Base-by-base conservation (phyloP, 2,113 vertebrate genomes). In the Lepisosteus oculatus region DNA sequence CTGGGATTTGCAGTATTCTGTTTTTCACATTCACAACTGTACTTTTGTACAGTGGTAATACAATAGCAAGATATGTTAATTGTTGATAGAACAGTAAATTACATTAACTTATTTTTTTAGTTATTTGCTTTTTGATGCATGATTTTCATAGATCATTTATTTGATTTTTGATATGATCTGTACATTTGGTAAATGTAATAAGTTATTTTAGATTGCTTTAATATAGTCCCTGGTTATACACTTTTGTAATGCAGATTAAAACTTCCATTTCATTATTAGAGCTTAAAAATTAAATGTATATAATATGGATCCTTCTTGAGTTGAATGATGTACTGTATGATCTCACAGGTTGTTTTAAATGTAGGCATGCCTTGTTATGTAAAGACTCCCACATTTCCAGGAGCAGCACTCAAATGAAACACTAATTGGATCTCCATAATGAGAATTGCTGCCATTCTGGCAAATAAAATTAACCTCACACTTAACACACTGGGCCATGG, bases 211-310 rank as follows among this genome's bases (percentile, higher is more conserved):
- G 47, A 1, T 6, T 51, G 9, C 47, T 51, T 6, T 51, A 51
- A 1, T 5, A 51, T 6, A 9, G 5, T 51, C 47, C 47, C 5
- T 51, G 47, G 0, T 51, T 51, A 6, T 51, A 51, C 9, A 44
- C 15, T 66, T 66, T 11, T 66, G 64, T 44, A 45, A 66, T 15
- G 8, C 64, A 7, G 71, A 59, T 59, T 61, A 66, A 29, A 55
- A 67, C 47, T 29, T 41, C 17, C 55, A 61, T 61, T 6, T 66
- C 51, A 65, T 66, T 57, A 14, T 29, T 41, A n/a, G 61, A 6
- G 54, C 54, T 14, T 59, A 61, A 61, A 67, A 68, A 61, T 1
- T 3, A 43, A 43, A 65, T 42, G 61, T 13, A 61, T 17, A 51
- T 51, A 51, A 55, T 51, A 15, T 51, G 17, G 61, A 67, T 14